Percentiles rank a stretch among this genome's conserved stretches.
Evolutionary conservation across 2,888 invertebrate genomes (phyloP).

Genomic region (Subacronicta megacephala): DNA sequence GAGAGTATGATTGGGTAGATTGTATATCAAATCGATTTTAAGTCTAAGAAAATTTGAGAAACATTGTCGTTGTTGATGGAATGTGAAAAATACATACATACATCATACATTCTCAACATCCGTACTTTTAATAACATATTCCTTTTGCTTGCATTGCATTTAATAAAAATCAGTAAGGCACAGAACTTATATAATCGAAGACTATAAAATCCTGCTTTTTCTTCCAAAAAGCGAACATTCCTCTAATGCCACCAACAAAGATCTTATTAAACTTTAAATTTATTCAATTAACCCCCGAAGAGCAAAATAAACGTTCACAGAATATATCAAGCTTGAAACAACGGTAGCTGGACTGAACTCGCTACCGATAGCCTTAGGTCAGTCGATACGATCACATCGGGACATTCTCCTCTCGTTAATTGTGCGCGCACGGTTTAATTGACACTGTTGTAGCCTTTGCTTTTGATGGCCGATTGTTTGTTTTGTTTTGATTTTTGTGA

Average conservation of each 20-base stretch:
- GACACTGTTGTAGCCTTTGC: slow-evolving; percentile 69
- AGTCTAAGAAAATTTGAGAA: too few relatives aligned
- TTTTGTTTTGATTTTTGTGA: slow-evolving; percentile 32
- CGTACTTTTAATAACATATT: too few relatives aligned
- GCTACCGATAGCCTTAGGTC: slow-evolving; percentile 84
- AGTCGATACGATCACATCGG: slow-evolving; percentile 79
- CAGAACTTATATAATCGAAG: too few relatives aligned
- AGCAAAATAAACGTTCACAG: slow-evolving; percentile 70
- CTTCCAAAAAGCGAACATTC: slow-evolving; percentile 11
- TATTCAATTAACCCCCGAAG: slow-evolving; percentile 79
- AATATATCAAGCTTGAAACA: slow-evolving; percentile 81
- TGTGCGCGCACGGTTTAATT: slow-evolving; percentile 78
- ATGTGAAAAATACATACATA: too few relatives aligned
- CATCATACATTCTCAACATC: too few relatives aligned
- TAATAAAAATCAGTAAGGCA: too few relatives aligned
- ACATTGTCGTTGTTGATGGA: too few relatives aligned
- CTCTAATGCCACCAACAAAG: slow-evolving; percentile 49
- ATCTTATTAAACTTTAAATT: slow-evolving; percentile 59
- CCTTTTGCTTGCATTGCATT: too few relatives aligned
- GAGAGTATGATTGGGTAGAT: too few relatives aligned
- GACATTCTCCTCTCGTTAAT: slow-evolving; percentile 82
- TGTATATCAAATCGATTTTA: too few relatives aligned
- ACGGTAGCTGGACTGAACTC: slow-evolving; percentile 82
- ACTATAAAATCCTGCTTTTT: neutral
- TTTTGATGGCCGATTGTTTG: slow-evolving; percentile 50